Base-by-base conservation (phyloP, 2,888 invertebrate genomes). In the Polylopha cassiicola region DNA sequence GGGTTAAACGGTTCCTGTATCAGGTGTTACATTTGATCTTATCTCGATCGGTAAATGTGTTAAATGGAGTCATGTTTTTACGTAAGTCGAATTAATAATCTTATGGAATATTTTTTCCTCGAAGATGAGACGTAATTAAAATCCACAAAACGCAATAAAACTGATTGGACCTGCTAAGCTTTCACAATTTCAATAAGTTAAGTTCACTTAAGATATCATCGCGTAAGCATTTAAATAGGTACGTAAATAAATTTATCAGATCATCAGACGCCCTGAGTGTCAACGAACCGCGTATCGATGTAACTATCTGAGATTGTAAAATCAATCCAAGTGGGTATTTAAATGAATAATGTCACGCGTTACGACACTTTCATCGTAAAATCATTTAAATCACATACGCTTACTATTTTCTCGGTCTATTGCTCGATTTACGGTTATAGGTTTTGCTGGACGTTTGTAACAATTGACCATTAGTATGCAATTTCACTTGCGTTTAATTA, bases 301-400 rank as follows among this genome's bases (percentile, higher is more conserved):
- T 36, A 29, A 18, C 36, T 27, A 32, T 32, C 22, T 22, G 7
- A 22, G 41, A 36, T n/a, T 36, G 15, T 21, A 13, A 30, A 41
- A 32, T 36, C 36, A 36, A 41, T 13, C 11, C 22, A 32, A 32
- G 31, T 32, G 37, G 46, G 27, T 31, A 39, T 46, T 42, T 38
- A 46, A 47, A 48, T 47, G 58, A 61, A 47, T 52, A 51, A 52
- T 55, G 54, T 51, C 61, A 51, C 50, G 45, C 39, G 47, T 47
- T 47, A 48, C 47, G 44, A 52, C 55, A 55, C 55, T 62, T 61
- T 55, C 50, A 54, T 53, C 51, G 48, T 54, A 47, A 55, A 51
- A 46, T 51, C 51, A 47, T 50, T 51, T 54, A 48, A 54, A 48
- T 48, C 47, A 48, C 45, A 8, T 15, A 37, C 15, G 13, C 4